Evolutionary conservation across 2,888 invertebrate genomes (phyloP).

Genomic region (Frankliniella intonsa): DNA sequence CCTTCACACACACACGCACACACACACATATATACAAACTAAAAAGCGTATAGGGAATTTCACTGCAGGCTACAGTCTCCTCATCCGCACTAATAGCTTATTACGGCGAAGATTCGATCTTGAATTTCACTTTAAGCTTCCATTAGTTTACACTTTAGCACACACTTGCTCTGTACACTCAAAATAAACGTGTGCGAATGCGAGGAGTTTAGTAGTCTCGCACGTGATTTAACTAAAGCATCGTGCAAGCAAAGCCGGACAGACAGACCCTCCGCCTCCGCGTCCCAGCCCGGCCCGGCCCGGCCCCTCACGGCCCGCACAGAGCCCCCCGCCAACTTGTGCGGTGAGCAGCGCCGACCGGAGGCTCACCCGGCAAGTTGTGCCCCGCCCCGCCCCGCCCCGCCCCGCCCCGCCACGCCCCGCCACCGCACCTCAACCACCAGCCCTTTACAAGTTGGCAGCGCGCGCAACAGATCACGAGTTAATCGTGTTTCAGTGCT

Average conservation of each 20-base stretch:
- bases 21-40: too few species aligned
- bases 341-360: not conserved
- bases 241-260: not conserved
- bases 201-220: too few species aligned
- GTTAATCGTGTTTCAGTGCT: constrained; percentile 10
- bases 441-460: not conserved
- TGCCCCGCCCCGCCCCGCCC: not conserved
- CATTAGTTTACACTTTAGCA: too few species aligned
- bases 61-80: too few species aligned
- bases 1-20: constrained; percentile 13
- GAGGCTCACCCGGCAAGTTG: not conserved
- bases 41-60: too few species aligned
- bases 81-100: too few species aligned
- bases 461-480: not conserved
- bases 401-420: not conserved
- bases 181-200: too few species aligned
- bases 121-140: too few species aligned
- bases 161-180: too few species aligned
- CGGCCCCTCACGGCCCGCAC: not conserved
- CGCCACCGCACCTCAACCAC: not conserved
- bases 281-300: not conserved
- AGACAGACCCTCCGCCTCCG: too few species aligned
- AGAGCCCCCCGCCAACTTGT: not conserved
- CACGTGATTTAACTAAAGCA: too few species aligned
- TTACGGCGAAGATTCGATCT: too few species aligned